Conservation (phyloP, 2,113 vertebrate species). For the Condylura cristata region DNA sequence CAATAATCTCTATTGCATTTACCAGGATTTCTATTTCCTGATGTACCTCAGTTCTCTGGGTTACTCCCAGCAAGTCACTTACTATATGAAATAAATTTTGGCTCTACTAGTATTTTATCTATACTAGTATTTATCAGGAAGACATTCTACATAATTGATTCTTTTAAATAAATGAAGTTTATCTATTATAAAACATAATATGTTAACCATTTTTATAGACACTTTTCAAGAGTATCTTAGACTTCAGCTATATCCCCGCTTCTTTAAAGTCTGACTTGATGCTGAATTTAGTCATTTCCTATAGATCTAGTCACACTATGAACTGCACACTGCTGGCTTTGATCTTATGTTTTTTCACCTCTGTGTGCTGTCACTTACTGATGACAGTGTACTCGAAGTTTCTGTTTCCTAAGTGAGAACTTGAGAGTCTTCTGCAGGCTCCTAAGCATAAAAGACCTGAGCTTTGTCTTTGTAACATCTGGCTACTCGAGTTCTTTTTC, state of each 20-base stretch:
- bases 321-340: background rate
- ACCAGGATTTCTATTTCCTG: slow-evolving; percentile 53
- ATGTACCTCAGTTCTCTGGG: background rate
- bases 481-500: slow-evolving; percentile 20
- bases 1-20: background rate
- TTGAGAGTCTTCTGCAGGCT: background rate
- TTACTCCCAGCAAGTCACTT: slow-evolving; percentile 28
- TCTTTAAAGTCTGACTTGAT: background rate
- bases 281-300: background rate
- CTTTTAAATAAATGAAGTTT: background rate
- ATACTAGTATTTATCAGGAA: background rate
- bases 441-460: background rate
- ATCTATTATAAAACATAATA: slow-evolving; percentile 6
- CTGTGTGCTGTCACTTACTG: background rate
- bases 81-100: background rate
- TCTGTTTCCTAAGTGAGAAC: background rate
- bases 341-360: background rate
- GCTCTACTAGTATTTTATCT: background rate
- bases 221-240: slow-evolving; percentile 7
- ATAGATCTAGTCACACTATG: background rate
- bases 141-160: slow-evolving; percentile 8
- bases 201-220: slow-evolving; percentile 1
- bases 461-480: background rate
- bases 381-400: background rate
- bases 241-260: background rate